A percentile compares a stretch with the other conserved stretches of the same genome.
Evolutionary conservation across 64 coral and sea anemone genomes (phyloP).

Genomic region (Cladopsammia gracilis): DNA sequence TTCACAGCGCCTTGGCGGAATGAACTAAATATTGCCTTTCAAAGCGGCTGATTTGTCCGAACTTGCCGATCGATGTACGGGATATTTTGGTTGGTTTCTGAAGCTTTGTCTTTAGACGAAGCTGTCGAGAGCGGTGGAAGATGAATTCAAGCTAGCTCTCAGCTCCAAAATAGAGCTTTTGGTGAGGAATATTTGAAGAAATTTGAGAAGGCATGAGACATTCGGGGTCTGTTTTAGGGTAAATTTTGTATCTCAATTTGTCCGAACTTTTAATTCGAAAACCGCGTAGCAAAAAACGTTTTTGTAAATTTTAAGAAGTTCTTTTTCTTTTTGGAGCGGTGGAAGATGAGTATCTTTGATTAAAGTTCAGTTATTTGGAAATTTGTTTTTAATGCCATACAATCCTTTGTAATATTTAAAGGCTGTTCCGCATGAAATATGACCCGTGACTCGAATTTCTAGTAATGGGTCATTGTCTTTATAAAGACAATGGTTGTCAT

Average conservation of each 20-base stretch:
- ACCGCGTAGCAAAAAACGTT: neutral
- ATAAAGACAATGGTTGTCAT: too few relatives aligned
- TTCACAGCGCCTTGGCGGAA: too few relatives aligned
- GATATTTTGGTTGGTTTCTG: neutral
- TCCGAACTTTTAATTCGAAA: neutral
- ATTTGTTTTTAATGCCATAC: too few relatives aligned
- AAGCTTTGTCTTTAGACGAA: neutral
- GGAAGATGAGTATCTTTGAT: neutral
- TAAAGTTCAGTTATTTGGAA: neutral
- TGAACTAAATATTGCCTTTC: neutral
- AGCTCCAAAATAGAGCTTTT: neutral
- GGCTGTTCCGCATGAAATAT: too few relatives aligned
- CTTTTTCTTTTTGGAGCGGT: neutral
- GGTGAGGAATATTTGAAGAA: neutral
- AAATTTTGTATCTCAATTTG: neutral
- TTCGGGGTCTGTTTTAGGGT: neutral
- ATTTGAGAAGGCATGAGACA: neutral
- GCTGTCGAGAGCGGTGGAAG: neutral
- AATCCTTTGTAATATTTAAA: too few relatives aligned
- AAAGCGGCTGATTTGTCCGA: neutral
- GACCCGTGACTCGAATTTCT: too few relatives aligned
- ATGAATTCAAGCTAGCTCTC: neutral
- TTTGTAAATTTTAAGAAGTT: neutral
- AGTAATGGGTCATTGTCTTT: too few relatives aligned
- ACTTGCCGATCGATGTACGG: neutral